Conservation (phyloP, 2,113 vertebrate species). For the Colaptes auratus region DNA sequence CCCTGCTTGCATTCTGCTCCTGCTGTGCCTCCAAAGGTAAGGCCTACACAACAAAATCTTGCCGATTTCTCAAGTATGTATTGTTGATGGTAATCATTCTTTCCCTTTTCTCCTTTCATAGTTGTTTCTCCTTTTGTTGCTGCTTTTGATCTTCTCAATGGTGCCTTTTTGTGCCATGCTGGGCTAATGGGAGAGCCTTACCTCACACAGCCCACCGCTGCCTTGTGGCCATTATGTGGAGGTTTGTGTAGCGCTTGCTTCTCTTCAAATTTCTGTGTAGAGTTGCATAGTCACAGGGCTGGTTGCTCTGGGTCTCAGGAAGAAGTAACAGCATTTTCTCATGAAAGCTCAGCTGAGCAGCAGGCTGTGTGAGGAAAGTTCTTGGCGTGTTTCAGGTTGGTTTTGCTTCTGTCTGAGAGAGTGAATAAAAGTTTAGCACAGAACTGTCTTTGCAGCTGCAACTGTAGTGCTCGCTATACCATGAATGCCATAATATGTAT, state of each 20-base stretch:
- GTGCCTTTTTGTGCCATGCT: accelerated
- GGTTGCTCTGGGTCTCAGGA: not conserved
- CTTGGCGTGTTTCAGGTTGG: not conserved
- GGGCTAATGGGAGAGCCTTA: not conserved
- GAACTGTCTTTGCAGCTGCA: not conserved
- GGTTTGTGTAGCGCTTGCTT: accelerated
- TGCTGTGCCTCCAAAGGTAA: not conserved
- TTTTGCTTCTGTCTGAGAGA: not conserved
- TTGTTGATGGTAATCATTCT: accelerated
- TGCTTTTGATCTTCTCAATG: accelerated
- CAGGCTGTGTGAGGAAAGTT: not conserved
- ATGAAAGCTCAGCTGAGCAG: not conserved
- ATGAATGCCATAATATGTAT: not conserved
- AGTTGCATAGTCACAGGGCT: accelerated
- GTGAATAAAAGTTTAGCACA: accelerated
- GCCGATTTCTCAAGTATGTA: accelerated
- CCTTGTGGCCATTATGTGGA: accelerated
- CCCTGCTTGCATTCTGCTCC: accelerated
- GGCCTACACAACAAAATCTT: not conserved
- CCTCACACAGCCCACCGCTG: accelerated
- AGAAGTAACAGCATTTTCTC: not conserved
- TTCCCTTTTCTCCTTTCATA: accelerated
- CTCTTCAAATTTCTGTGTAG: accelerated
- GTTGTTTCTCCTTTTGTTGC: not conserved
- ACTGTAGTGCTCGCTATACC: not conserved